These are phyloP conservation scores for Carcinoscorpius rotundicauda DNA, from an alignment of 1,140 invertebrate genomes.

Conservation along the genomic window DNA sequence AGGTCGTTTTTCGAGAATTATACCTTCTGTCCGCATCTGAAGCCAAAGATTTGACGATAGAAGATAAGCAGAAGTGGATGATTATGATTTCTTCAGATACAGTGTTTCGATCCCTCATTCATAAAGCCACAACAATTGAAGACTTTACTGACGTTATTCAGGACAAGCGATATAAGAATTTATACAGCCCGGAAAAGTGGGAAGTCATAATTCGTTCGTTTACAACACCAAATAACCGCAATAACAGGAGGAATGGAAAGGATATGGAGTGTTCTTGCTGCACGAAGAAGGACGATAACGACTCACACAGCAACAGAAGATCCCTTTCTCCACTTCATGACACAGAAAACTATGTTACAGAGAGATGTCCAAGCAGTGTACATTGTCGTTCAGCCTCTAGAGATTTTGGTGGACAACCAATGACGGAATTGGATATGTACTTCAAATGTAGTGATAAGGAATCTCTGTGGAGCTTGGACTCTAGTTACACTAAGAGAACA, in stretches of 20 bases:
- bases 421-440: conserved; percentile 81
- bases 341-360: conserved; percentile 43
- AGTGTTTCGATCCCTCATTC: conserved; percentile 61
- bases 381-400: conserved; percentile 44
- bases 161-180: conserved; percentile 53
- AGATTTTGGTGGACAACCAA: conserved; percentile 46
- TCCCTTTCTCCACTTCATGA: conserved; percentile 52
- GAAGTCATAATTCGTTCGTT: conserved; percentile 82
- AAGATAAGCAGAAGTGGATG: conserved; percentile 69
- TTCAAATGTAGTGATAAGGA: conserved; percentile 37
- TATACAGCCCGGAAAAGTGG: conserved; percentile 67
- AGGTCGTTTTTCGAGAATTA: conserved; percentile 64
- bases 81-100: conserved; percentile 81
- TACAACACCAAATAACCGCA: conserved; percentile 44
- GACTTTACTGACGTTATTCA: conserved; percentile 72
- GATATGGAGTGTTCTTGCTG: conserved; percentile 33
- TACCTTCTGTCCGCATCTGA: conserved; percentile 46
- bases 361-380: conserved; percentile 69
- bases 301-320: conserved; percentile 50
- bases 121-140: conserved; percentile 66
- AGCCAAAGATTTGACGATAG: conserved; percentile 37
- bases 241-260: conserved; percentile 30
- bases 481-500: conserved; percentile 17
- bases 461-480: conserved; percentile 16
- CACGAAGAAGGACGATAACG: conserved; percentile 30